Evolutionary conservation across 2,113 vertebrate species (phyloP).

Genomic region (Rhabdornis inornatus): DNA sequence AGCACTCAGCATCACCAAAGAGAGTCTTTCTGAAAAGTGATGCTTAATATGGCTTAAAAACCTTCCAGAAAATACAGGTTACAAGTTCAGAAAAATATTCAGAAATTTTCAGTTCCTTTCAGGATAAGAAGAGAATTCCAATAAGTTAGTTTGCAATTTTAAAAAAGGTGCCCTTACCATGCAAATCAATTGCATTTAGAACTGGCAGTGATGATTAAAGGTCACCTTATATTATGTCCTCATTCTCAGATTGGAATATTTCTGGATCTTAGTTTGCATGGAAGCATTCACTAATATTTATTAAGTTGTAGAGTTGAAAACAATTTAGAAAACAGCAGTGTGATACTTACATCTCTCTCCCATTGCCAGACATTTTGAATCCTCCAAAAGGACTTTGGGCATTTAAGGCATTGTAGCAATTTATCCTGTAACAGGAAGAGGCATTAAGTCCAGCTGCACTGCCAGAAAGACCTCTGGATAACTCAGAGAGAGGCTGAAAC

Average conservation of each 20-base stretch:
- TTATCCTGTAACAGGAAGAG: constrained; percentile 84
- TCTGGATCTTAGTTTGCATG: not conserved
- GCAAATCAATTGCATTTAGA: not conserved
- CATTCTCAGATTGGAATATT: not conserved
- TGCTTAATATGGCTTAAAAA: not conserved
- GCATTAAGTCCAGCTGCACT: not conserved
- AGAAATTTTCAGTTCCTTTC: not conserved
- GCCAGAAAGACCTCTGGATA: not conserved
- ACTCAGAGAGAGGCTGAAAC: not conserved
- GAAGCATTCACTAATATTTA: not conserved
- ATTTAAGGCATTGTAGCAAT: constrained; percentile 98
- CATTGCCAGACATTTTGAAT: constrained; percentile 99
- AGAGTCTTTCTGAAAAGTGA: not conserved
- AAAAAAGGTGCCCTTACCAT: not conserved
- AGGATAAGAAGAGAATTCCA: not conserved
- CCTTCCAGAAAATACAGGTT: not conserved
- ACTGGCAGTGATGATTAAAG: not conserved
- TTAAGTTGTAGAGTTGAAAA: not conserved
- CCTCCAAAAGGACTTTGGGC: constrained; percentile 98
- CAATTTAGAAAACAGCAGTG: not conserved
- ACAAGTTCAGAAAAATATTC: not conserved
- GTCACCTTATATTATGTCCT: not conserved
- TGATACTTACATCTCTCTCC: constrained; percentile 96
- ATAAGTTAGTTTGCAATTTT: not conserved
- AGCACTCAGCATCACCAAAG: not conserved